phyloP scores from a whole-genome alignment of 2,797 vertebrate species.

The Lycodopsis pacificus region DNA sequence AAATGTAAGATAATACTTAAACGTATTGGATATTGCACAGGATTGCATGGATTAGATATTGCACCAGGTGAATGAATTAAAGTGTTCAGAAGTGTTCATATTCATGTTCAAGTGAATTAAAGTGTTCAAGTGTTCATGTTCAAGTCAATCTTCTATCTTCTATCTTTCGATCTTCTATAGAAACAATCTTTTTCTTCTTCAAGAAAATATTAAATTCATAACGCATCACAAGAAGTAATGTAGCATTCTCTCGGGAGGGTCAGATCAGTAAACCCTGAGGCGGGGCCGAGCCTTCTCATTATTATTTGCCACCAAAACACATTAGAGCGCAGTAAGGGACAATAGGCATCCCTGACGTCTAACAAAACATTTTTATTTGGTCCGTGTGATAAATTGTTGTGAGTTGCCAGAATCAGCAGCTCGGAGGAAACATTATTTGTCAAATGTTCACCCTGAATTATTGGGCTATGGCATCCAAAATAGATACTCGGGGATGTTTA shows the following conservation, averaged over 20 bases:
- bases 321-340: conserved; percentile 30
- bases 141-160: no score
- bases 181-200: background rate
- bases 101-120: no score
- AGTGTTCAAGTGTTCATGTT: no score
- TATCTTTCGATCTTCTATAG: no score
- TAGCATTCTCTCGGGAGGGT: conserved; percentile 8
- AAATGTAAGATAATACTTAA: no score
- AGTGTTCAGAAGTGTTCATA: no score
- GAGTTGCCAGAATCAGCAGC: conserved; percentile 20
- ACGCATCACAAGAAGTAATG: conserved; percentile 20
- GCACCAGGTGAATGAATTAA: no score
- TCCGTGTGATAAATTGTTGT: conserved; percentile 45
- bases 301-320: conserved; percentile 48
- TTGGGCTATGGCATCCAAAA: conserved; percentile 7
- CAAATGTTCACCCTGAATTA: conserved; percentile 27
- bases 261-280: conserved; percentile 33
- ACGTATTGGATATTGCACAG: no score
- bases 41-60: no score
- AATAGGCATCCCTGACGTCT: background rate
- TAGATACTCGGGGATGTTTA: conserved; percentile 8
- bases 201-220: conserved; percentile 24
- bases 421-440: conserved; percentile 22
- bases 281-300: conserved; percentile 34
- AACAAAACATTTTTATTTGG: conserved; percentile 37